Percentiles rank a stretch among this genome's conserved stretches.
Evolutionary conservation across 2,797 vertebrate species (phyloP).

Genomic region (Sebastes wilsoni): DNA sequence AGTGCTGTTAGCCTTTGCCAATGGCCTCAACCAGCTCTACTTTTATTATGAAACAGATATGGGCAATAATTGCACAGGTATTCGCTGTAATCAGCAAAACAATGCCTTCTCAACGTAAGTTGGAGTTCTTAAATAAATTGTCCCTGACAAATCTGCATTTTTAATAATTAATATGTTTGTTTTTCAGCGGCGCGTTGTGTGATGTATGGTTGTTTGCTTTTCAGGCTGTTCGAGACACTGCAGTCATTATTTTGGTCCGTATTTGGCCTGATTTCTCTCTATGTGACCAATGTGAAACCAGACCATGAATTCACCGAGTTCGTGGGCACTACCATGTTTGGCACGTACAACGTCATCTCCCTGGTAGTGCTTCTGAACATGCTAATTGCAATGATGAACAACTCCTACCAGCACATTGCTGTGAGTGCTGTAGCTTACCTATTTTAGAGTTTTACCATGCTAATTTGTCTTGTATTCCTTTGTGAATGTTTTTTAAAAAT

Average conservation of each 20-base stretch:
- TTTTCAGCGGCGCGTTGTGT: background rate
- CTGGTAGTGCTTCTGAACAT: conserved; percentile 98
- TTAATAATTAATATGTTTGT: conserved; percentile 9
- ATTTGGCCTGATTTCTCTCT: conserved; percentile 96
- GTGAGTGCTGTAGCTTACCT: conserved; percentile 81
- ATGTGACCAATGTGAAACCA: conserved; percentile 93
- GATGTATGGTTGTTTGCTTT: conserved; percentile 42
- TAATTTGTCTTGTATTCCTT: conserved; percentile 1
- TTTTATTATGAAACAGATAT: conserved; percentile 88
- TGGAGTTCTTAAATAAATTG: conserved; percentile 14
- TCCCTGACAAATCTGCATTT: conserved; percentile 9
- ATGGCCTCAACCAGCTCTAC: conserved; percentile 97
- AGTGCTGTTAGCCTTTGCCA: conserved; percentile 95
- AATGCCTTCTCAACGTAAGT: conserved; percentile 98
- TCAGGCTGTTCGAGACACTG: conserved; percentile 94
- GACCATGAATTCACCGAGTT: conserved; percentile 94
- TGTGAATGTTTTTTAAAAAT: background rate
- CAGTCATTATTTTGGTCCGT: conserved; percentile 99
- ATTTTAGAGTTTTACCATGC: background rate
- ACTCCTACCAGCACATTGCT: conserved; percentile 98
- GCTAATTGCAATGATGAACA: conserved; percentile 99
- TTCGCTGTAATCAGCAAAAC: conserved; percentile 92
- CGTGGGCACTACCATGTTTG: conserved; percentile 97
- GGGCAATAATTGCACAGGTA: conserved; percentile 86
- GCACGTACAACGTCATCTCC: conserved; percentile 97